These are phyloP conservation scores for Melanotaenia trifasciata DNA, from an alignment of 2,797 vertebrate genomes.

Conservation along the genomic window DNA sequence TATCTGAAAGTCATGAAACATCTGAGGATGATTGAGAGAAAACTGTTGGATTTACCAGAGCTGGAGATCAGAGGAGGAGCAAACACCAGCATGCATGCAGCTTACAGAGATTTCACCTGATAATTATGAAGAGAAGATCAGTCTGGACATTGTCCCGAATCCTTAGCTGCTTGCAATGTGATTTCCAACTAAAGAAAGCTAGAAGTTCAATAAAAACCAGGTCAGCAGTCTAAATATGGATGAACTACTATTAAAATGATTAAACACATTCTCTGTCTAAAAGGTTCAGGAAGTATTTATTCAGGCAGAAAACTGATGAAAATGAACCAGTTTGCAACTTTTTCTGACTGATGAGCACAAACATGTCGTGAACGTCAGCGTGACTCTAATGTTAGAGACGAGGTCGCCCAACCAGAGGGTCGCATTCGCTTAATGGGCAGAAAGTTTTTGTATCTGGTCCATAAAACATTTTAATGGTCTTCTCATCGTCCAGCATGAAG, in stretches of 20 bases:
- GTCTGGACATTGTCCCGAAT: neutral
- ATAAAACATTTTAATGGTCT: neutral
- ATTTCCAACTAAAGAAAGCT: neutral
- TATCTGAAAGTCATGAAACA: neutral
- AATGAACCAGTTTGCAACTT: neutral
- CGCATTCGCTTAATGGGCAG: neutral
- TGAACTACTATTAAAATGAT: neutral
- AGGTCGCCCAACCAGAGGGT: too few relatives aligned
- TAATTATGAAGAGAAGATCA: neutral
- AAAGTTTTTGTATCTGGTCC: neutral
- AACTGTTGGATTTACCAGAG: neutral
- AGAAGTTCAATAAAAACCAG: neutral
- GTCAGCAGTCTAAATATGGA: neutral
- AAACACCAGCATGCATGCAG: too few relatives aligned
- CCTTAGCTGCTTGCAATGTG: neutral
- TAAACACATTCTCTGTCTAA: neutral
- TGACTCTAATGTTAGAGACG: neutral
- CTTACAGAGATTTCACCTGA: too few relatives aligned
- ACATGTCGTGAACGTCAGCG: neutral
- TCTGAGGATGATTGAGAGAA: neutral
- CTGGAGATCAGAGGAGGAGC: neutral
- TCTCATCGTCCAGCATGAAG: neutral
- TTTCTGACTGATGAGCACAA: neutral
- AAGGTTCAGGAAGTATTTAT: neutral
- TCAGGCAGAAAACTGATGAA: neutral